Evolutionary conservation across 2,113 vertebrate species (phyloP).

Genomic region (Pachyramphus minor): DNA sequence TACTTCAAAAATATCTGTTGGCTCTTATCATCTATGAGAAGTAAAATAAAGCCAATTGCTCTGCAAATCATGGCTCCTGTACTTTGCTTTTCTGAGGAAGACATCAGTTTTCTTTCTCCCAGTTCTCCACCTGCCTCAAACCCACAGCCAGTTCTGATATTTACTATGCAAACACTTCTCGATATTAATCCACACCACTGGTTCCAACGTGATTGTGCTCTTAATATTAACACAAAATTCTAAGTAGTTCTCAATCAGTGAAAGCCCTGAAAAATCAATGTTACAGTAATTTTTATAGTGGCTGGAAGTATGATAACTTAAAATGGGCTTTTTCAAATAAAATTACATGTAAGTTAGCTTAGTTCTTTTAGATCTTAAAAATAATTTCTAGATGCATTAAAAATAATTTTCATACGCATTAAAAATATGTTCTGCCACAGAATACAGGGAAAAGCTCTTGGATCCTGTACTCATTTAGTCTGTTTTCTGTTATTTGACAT

Average conservation of each 20-base stretch:
- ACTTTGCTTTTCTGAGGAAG: neutral
- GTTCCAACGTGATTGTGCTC: neutral
- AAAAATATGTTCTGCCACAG: neutral
- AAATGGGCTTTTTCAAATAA: neutral
- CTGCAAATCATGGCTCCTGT: neutral
- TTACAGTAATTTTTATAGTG: neutral
- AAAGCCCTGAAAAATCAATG: neutral
- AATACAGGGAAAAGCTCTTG: neutral
- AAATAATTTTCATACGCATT: neutral
- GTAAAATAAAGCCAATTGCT: neutral
- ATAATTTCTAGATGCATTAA: neutral
- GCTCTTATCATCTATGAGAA: neutral
- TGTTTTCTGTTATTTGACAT: neutral
- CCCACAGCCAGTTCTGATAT: neutral
- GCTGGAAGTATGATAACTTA: neutral
- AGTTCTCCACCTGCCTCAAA: neutral
- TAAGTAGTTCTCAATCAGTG: neutral
- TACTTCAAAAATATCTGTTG: neutral
- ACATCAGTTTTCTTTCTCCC: neutral
- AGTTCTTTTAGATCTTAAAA: neutral
- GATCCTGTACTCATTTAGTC: neutral
- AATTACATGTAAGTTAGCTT: neutral
- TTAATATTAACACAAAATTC: neutral
- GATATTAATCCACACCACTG: neutral
- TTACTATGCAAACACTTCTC: slow-evolving; percentile 3